Evolutionary conservation across 2,888 invertebrate species (phyloP).

Genomic region (Siphonodentalium dalli): DNA sequence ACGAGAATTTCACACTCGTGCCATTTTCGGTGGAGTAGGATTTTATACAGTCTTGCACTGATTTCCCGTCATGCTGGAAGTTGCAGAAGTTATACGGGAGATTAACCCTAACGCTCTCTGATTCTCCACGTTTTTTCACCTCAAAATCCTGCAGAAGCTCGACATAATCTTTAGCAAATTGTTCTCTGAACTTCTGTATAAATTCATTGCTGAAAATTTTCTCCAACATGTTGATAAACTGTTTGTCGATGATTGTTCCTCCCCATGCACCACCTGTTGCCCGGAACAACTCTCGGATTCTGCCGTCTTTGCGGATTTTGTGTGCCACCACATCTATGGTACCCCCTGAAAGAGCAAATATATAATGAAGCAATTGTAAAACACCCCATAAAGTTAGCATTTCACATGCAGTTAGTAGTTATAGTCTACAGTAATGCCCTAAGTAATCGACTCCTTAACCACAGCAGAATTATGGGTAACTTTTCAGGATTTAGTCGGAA

Average conservation of each 20-base stretch:
- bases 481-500: too few species aligned
- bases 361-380: background rate
- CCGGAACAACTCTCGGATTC: slow-evolving; percentile 50
- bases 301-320: slow-evolving; percentile 52
- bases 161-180: slow-evolving; percentile 51
- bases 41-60: slow-evolving; percentile 52
- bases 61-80: slow-evolving; percentile 46
- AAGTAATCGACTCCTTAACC: too few species aligned
- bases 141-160: slow-evolving; percentile 56
- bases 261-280: slow-evolving; percentile 60
- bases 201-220: slow-evolving; percentile 51
- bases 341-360: slow-evolving; percentile 40
- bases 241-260: slow-evolving; percentile 51
- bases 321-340: slow-evolving; percentile 58
- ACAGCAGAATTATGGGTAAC: too few species aligned
- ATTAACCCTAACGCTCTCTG: slow-evolving; percentile 51
- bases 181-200: slow-evolving; percentile 43
- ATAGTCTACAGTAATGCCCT: too few species aligned
- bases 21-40: slow-evolving; percentile 38
- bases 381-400: too few species aligned
- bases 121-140: slow-evolving; percentile 54
- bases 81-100: slow-evolving; percentile 57
- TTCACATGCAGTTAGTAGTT: too few species aligned
- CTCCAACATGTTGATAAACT: slow-evolving; percentile 47
- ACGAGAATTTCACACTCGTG: slow-evolving; percentile 51